Conservation (phyloP, 2,113 vertebrate genomes). For the Potamarius usumacintae region DNA sequence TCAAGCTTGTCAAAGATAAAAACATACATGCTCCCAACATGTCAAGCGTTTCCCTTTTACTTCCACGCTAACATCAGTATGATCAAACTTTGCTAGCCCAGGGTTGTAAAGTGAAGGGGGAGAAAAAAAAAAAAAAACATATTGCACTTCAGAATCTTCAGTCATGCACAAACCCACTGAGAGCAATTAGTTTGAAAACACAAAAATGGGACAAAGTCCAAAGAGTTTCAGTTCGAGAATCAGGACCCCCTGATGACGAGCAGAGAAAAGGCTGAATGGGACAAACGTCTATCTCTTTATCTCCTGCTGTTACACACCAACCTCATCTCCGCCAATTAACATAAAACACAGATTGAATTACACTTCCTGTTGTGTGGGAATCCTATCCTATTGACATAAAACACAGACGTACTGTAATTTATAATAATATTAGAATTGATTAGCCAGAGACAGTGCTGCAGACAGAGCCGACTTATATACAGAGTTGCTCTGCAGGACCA, state of each 20-base stretch:
- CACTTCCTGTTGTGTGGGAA: slow-evolving; percentile 40
- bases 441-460: background rate
- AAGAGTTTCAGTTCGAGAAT: slow-evolving; percentile 35
- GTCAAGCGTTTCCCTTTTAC: background rate
- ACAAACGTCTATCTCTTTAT: slow-evolving; percentile 35
- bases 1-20: background rate
- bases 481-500: slow-evolving; percentile 3
- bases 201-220: slow-evolving; percentile 25
- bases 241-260: slow-evolving; percentile 35
- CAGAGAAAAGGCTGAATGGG: slow-evolving; percentile 21
- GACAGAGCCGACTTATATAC: background rate
- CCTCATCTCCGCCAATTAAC: slow-evolving; percentile 43
- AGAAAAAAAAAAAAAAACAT: background rate
- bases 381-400: slow-evolving; percentile 38
- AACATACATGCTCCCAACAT: background rate
- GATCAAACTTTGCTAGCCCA: slow-evolving; percentile 1
- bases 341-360: slow-evolving; percentile 22
- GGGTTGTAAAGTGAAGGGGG: background rate
- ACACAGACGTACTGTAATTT: slow-evolving; percentile 25
- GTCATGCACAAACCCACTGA: slow-evolving; percentile 23
- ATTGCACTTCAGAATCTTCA: slow-evolving; percentile 14
- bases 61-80: background rate
- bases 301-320: slow-evolving; percentile 31
- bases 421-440: slow-evolving; percentile 22
- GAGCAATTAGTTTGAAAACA: slow-evolving; percentile 39